Evolutionary conservation across 2,888 invertebrate genomes (phyloP).

Genomic region (Teinopalpus imperialis): DNA sequence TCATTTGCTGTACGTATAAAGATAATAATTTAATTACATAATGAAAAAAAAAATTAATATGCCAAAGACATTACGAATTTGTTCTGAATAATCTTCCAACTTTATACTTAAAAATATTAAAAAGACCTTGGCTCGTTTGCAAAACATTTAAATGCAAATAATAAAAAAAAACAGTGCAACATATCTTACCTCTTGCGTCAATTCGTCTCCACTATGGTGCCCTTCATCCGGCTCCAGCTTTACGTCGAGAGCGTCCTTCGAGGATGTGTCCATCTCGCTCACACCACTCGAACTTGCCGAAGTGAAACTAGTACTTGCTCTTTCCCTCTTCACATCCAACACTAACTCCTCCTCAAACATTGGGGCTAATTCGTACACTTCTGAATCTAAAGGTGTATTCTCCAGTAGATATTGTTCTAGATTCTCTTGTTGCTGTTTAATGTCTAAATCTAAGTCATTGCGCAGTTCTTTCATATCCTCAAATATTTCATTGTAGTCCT

Average conservation of each 20-base stretch:
- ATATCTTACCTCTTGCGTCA: slow-evolving; percentile 74
- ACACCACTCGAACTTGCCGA: slow-evolving; percentile 75
- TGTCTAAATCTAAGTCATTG: slow-evolving; percentile 67
- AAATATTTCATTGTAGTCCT: slow-evolving; percentile 74
- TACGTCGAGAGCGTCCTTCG: slow-evolving; percentile 56
- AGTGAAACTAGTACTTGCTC: slow-evolving; percentile 77
- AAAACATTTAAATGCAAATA: too few relatives aligned
- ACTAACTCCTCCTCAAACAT: slow-evolving; percentile 69
- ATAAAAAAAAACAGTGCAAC: not conserved
- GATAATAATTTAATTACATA: too few relatives aligned
- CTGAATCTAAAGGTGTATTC: slow-evolving; percentile 67
- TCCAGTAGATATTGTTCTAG: slow-evolving; percentile 68
- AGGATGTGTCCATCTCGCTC: slow-evolving; percentile 69
- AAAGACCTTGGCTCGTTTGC: too few relatives aligned
- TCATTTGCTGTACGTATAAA: too few relatives aligned
- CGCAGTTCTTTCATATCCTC: slow-evolving; percentile 62
- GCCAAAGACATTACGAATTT: too few relatives aligned
- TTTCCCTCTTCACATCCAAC: slow-evolving; percentile 67
- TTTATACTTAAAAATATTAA: too few relatives aligned
- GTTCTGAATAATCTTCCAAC: too few relatives aligned
- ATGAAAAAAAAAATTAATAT: too few relatives aligned
- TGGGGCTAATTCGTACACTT: slow-evolving; percentile 62
- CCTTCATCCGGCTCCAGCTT: slow-evolving; percentile 74
- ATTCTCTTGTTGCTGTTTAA: slow-evolving; percentile 64
- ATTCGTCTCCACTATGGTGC: slow-evolving; percentile 71